Evolutionary conservation across 1,140 invertebrate species (phyloP).

Genomic region (Nymphalis io): DNA sequence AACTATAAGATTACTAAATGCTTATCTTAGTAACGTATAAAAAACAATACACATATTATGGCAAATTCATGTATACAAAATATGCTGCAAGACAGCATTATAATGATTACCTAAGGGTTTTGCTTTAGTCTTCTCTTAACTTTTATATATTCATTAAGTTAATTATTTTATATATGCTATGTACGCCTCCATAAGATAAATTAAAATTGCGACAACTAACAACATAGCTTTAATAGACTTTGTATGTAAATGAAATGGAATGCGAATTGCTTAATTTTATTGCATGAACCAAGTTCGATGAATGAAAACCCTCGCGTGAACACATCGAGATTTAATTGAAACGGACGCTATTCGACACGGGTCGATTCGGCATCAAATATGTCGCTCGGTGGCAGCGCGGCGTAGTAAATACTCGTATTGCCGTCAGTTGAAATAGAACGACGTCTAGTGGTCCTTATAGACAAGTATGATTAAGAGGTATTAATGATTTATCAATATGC

Average conservation of each 20-base stretch:
- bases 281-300: conserved; percentile 46
- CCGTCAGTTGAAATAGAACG: conserved; percentile 49
- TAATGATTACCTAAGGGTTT: no score
- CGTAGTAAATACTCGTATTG: conserved; percentile 58
- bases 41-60: no score
- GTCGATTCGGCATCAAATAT: conserved; percentile 53
- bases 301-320: conserved; percentile 54
- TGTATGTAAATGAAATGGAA: conserved; percentile 17
- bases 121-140: no score
- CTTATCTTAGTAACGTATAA: no score
- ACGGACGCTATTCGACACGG: conserved; percentile 54
- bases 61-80: no score
- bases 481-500: conserved; percentile 42
- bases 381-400: conserved; percentile 34
- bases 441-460: conserved; percentile 55
- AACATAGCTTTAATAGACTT: background rate
- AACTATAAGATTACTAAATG: no score
- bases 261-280: conserved; percentile 7
- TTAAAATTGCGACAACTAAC: background rate
- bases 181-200: no score
- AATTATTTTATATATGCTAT: no score
- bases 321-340: conserved; percentile 69
- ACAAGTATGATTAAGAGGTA: conserved; percentile 37
- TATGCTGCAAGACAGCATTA: no score
- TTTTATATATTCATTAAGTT: no score